Base-by-base conservation (phyloP, 2,888 invertebrate species). In the Diplolepis rosae region DNA sequence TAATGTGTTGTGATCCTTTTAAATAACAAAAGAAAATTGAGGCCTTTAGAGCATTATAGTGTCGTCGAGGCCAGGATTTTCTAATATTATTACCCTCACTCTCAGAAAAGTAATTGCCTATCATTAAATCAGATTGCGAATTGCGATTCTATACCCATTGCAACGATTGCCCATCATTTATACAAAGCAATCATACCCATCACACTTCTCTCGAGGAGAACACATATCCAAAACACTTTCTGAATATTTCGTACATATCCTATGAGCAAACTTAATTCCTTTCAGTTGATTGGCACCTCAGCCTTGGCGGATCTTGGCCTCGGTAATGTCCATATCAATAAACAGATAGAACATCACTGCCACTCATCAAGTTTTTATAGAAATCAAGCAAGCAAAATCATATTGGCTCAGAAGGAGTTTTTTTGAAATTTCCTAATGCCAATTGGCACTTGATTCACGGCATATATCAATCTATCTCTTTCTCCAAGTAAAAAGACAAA, bases 261-360 rank as follows among this genome's bases (percentile, higher is more conserved):
- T 30, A 54, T n/a, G 18, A 39, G 22, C 22, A 24, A 35, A 35
- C 32, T 7, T 32, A 56, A 56, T 56, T 35, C 35, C 56, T 35
- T 22, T 35, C 35, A 56, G 22, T 13, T 9, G 35, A 9, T 32
- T 9, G 1, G 54, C 18, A 18, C 18, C 13, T 54, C n/a, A 22
- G n/a, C 0, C 7, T 22, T 30, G 52, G 7, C 15, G n/a, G 45
- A 15, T 15, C 6, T 30, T 54, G 30, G 22, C 35, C 35, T 35
- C 24, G 22, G n/a, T 22, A 22, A 35, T 22, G 35, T 22, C 56
- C 22, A 13, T 56, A 39, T 39, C 56, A 56, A 24, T 56, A 35
- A 35, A 39, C 35, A 56, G 56, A 56, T 56, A 6, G 24, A 35
- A 56, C 35, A 56, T 56, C 32, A 56, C 24, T 56, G 56, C 56